These are phyloP conservation scores for Ectropis crepuscularia DNA, from an alignment of 2,888 invertebrate species.

Conservation along the genomic window DNA sequence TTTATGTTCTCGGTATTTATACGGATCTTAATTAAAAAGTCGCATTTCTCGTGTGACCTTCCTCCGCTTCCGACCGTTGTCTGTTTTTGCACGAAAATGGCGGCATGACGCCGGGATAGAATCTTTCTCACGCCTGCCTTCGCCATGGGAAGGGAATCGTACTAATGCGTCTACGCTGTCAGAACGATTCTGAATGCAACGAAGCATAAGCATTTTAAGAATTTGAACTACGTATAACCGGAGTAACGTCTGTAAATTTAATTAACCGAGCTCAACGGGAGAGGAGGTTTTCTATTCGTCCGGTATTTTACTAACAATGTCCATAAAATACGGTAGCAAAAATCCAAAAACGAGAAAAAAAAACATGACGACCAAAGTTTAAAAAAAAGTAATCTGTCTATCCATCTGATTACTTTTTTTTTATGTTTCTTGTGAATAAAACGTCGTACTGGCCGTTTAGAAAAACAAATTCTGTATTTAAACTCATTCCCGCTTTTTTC, in stretches of 20 bases:
- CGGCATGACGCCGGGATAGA: slow-evolving; percentile 69
- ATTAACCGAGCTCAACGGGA: too few relatives aligned
- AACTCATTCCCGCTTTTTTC: slow-evolving; percentile 19
- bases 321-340: too few relatives aligned
- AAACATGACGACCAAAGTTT: too few relatives aligned
- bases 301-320: too few relatives aligned
- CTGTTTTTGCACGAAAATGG: slow-evolving; percentile 74
- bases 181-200: slow-evolving; percentile 16
- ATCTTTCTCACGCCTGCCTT: slow-evolving; percentile 75
- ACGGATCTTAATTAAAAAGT: slow-evolving; percentile 56
- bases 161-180: slow-evolving; percentile 46
- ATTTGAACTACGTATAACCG: not conserved
- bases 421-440: too few relatives aligned
- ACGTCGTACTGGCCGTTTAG: not conserved
- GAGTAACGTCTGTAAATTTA: too few relatives aligned
- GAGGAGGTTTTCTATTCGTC: too few relatives aligned
- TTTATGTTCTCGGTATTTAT: slow-evolving; percentile 42
- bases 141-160: slow-evolving; percentile 68
- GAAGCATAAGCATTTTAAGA: slow-evolving; percentile 4
- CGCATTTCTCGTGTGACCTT: slow-evolving; percentile 77
- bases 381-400: not conserved
- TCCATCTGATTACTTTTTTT: too few relatives aligned
- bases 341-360: too few relatives aligned
- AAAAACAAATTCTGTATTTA: slow-evolving; percentile 7
- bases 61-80: slow-evolving; percentile 64